A percentile compares a stretch with the other conserved stretches of the same genome.
Conservation (phyloP, 2,113 vertebrate genomes). For the Beaufortia kweichowensis region DNA sequence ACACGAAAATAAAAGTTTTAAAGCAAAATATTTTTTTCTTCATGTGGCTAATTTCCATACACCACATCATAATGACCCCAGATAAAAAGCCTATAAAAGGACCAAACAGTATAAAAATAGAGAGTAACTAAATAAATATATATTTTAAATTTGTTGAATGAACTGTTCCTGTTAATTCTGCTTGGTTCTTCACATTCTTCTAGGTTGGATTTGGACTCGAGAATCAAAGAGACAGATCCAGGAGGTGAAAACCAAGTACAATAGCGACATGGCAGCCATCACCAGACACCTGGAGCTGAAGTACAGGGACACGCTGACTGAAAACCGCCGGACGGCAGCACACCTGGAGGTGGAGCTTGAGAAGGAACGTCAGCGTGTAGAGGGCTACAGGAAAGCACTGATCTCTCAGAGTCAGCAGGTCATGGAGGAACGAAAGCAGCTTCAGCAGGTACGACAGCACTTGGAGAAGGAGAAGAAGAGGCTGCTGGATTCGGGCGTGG, state of each 20-base stretch:
- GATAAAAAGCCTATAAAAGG: too few relatives aligned
- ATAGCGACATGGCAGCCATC: constrained; percentile 69
- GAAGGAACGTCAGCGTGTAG: constrained; percentile 85
- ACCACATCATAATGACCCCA: too few relatives aligned
- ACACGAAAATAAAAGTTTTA: too few relatives aligned
- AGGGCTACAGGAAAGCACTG: constrained; percentile 85
- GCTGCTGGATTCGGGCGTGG: constrained; percentile 71
- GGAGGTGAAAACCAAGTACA: constrained; percentile 75
- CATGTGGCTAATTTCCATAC: too few relatives aligned
- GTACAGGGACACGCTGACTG: constrained; percentile 82
- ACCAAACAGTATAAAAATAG: too few relatives aligned
- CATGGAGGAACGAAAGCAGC: constrained; percentile 82
- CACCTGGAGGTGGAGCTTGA: constrained; percentile 88
- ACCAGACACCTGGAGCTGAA: constrained; percentile 81
- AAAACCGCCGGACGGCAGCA: constrained; percentile 79
- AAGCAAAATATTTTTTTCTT: too few relatives aligned
- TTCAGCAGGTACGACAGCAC: constrained; percentile 80
- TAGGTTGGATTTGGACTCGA: constrained; percentile 97
- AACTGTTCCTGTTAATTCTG: neutral
- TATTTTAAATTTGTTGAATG: too few relatives aligned
- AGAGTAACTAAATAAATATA: too few relatives aligned
- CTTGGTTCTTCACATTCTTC: neutral
- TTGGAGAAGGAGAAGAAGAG: constrained; percentile 78
- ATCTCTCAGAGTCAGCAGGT: constrained; percentile 86
- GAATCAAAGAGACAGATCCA: constrained; percentile 90